Base-by-base conservation (phyloP, 2,797 vertebrate species). In the Bucorvus abyssinicus region DNA sequence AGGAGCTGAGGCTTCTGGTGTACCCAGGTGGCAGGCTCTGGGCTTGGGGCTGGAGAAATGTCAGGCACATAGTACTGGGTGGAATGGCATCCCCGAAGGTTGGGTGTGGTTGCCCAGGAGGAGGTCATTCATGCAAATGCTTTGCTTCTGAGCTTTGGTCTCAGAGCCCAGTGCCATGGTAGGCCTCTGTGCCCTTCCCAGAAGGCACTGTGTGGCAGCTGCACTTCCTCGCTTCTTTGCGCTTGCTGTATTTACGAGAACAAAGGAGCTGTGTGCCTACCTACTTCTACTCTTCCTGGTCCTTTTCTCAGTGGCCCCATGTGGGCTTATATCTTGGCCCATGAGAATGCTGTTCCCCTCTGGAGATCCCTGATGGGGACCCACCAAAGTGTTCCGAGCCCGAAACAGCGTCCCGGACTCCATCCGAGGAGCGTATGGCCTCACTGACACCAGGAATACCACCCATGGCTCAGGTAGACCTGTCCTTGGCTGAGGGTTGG, bases 281-380 rank as follows among this genome's bases (percentile, higher is more conserved):
- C 21, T 80, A 6, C 36, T 52, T 19, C 12, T 83, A 38, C 20
- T 89, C 5, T 80, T 85, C 40, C 13, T 49, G 38, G 10, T 59
- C 22, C 29, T 71, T 69, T 73, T 55, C 15, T 3, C 93, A 99
- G 99, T 22, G 99, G 99, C 29, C 99, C 99, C 2, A 99, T 99
- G 98, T 98, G 98, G 87, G 99, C 99, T 4, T 99, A 99, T 91
- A 97, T 99, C 95, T 97, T 99, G 73, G 99, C 99, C 70, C 98
- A 98, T n/a, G 98, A 98, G 83, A 98, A 99, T 14, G 99, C 98
- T 65, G 75, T 99, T 56, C 88, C 90, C 8, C 97, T 97, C 92
- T 99, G 99, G 99, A 98, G 99, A 81, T 98, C 98, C 4, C 91
- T 99, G 88, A 99, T 99, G 99, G 99, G 99, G 36, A n/a, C 99